phyloP scores from a whole-genome alignment of 2,797 vertebrate species.

The Alosa sapidissima region DNA sequence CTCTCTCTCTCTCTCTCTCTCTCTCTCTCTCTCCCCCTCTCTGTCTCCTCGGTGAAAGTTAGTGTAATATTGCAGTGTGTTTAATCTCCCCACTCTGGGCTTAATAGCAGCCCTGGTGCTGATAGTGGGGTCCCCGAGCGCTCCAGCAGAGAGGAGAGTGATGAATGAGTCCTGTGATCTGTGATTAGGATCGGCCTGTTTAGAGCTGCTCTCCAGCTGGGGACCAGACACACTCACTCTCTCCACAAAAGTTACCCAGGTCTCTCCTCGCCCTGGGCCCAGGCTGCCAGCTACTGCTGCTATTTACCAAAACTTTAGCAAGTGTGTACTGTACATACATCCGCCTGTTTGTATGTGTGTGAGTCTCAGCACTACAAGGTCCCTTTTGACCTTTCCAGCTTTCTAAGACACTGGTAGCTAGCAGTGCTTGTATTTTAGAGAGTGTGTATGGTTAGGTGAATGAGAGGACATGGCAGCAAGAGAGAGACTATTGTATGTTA shows the following conservation, averaged over 20 bases:
- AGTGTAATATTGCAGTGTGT: constrained; percentile 19
- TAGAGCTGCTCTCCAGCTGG: constrained; percentile 39
- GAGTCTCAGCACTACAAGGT: not conserved
- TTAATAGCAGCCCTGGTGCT: constrained; percentile 38
- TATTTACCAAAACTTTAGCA: constrained; percentile 38
- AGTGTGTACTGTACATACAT: constrained; percentile 29
- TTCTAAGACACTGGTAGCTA: not conserved
- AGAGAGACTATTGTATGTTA: not conserved
- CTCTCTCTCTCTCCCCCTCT: not conserved
- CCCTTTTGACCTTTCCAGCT: not conserved
- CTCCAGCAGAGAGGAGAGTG: constrained; percentile 30
- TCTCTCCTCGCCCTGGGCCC: constrained; percentile 28
- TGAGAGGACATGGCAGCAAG: not conserved
- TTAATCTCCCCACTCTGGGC: constrained; percentile 35
- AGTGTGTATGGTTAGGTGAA: not conserved
- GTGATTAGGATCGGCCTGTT: constrained; percentile 46
- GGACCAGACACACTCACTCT: constrained; percentile 30
- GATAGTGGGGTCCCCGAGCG: constrained; percentile 35
- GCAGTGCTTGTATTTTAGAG: not conserved
- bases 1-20: not conserved
- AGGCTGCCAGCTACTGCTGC: constrained; percentile 12
- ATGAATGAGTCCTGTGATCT: constrained; percentile 43
- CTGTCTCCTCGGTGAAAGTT: constrained; percentile 13
- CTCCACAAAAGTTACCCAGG: constrained; percentile 26
- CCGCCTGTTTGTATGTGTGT: not conserved